These are phyloP conservation scores for Ceratoteleas bidentatus DNA, from an alignment of 1,140 invertebrate genomes.

Conservation along the genomic window DNA sequence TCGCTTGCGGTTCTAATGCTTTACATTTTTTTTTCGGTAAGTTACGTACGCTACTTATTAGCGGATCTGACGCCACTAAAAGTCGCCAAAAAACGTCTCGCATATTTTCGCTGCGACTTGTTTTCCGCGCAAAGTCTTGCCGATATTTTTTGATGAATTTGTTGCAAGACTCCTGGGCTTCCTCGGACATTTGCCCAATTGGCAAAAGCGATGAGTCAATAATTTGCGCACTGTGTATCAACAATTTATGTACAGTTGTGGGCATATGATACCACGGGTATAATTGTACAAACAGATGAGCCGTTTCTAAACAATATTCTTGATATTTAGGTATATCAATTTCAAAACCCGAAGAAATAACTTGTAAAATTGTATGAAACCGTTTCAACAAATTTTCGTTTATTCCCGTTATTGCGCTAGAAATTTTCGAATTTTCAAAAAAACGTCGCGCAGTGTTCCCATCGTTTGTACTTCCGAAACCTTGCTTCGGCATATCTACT, in stretches of 20 bases:
- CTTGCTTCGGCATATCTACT: constrained; percentile 18
- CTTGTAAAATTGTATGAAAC: constrained; percentile 15
- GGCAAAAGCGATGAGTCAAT: not conserved
- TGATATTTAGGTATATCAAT: constrained; percentile 1
- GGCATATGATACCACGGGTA: constrained; percentile 25
- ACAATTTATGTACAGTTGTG: constrained; percentile 10
- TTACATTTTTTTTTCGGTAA: constrained; percentile 7
- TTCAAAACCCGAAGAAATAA: constrained; percentile 4
- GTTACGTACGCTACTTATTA: constrained; percentile 19
- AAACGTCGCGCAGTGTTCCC: constrained; percentile 23
- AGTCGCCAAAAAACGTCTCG: constrained; percentile 33
- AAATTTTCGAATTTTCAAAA: constrained; percentile 9
- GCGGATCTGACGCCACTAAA: constrained; percentile 27
- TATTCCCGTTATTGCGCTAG: constrained; percentile 4
- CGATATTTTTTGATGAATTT: constrained; percentile 69
- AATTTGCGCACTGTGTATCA: constrained; percentile 2
- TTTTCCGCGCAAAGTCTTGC: constrained; percentile 58
- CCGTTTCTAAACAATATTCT: constrained; percentile 5
- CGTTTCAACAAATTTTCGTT: not conserved
- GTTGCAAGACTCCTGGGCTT: constrained; percentile 58
- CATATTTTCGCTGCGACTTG: constrained; percentile 23
- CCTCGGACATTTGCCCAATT: constrained; percentile 25
- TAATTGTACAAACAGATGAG: constrained; percentile 5
- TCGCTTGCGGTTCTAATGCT: constrained; percentile 1
- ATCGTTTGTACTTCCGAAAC: constrained; percentile 21